Percentiles rank a stretch among this genome's conserved stretches.
phyloP scores from a whole-genome alignment of 2,113 vertebrate species.

The Upupa epops region DNA sequence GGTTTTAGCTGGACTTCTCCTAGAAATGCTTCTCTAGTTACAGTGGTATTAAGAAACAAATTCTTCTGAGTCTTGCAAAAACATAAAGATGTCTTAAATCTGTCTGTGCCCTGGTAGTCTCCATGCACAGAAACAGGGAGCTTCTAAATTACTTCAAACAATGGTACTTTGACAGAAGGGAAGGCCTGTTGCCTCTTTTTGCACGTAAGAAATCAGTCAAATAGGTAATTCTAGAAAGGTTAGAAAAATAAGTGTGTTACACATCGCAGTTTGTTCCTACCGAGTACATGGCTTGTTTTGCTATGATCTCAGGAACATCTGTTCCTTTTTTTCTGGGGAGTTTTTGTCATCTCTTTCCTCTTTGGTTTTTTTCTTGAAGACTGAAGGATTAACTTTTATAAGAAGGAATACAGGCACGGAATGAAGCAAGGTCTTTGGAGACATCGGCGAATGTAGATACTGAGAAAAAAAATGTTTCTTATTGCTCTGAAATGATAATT shows the following conservation, averaged over 20 bases:
- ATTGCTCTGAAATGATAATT: background rate
- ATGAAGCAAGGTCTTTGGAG: background rate
- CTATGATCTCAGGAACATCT: conserved; percentile 39
- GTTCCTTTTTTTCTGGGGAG: background rate
- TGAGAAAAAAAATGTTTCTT: background rate
- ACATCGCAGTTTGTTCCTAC: background rate
- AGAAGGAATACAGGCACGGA: background rate
- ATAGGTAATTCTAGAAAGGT: conserved; percentile 47
- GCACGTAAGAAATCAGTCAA: conserved; percentile 59
- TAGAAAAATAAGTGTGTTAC: background rate
- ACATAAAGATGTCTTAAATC: conserved; percentile 13
- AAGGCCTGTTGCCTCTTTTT: conserved; percentile 11
- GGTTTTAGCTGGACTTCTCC: background rate
- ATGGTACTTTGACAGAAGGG: background rate
- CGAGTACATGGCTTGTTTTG: conserved; percentile 8
- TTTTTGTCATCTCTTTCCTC: background rate
- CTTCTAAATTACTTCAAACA: conserved; percentile 16
- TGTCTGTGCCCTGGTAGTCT: background rate
- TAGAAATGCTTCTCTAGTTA: background rate
- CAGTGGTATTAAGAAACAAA: background rate
- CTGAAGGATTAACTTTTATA: background rate
- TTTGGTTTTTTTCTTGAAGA: background rate
- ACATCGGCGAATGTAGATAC: background rate
- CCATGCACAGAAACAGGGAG: background rate
- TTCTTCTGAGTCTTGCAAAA: background rate